Conservation (phyloP, 2,797 vertebrate species). For the Tiaroga cobitis region DNA sequence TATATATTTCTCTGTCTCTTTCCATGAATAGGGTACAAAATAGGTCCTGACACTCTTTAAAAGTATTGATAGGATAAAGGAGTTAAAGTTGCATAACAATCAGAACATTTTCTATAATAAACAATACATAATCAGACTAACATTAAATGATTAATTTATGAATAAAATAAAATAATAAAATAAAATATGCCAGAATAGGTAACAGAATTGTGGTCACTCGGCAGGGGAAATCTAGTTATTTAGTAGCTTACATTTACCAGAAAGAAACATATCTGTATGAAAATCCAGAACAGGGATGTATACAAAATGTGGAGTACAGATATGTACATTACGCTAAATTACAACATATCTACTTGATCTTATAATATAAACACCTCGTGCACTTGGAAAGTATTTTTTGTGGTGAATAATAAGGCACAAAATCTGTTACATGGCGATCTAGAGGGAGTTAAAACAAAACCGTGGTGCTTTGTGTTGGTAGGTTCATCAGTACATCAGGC, state of each 20-base stretch:
- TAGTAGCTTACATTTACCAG: neutral
- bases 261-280: neutral
- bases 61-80: neutral
- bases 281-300: neutral
- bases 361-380: too few relatives aligned
- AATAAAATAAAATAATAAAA: neutral
- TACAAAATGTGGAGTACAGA: neutral
- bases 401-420: neutral
- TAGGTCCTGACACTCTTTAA: neutral
- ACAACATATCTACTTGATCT: neutral
- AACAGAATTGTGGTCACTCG: neutral
- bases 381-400: neutral
- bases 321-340: neutral
- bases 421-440: conserved; percentile 3
- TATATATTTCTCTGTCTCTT: neutral
- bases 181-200: neutral
- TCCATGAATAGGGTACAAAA: conserved; percentile 11
- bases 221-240: neutral
- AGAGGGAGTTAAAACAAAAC: neutral
- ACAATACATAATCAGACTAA: neutral
- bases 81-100: neutral
- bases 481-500: conserved; percentile 29
- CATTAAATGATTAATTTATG: too few relatives aligned
- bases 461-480: neutral
- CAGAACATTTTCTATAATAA: neutral